Percentiles rank a stretch among this genome's conserved stretches.
Conservation (phyloP, 2,797 vertebrate species). For the Chaenodraco wilsoni region DNA sequence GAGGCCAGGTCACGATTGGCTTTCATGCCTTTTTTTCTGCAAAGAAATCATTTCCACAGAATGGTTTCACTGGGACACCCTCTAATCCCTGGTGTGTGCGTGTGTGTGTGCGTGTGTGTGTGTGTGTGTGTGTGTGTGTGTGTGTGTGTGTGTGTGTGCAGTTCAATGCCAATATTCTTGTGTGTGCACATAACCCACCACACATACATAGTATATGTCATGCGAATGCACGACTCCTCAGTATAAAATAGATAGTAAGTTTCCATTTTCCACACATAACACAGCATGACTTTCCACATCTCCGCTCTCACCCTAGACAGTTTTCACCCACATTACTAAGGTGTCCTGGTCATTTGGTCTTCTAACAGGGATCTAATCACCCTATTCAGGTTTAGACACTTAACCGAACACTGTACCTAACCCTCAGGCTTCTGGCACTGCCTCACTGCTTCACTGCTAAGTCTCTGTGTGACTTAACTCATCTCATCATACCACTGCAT, state of each 20-base stretch:
- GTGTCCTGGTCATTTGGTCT: slow-evolving; percentile 79
- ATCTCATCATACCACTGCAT: slow-evolving; percentile 30
- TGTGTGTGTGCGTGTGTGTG: slow-evolving; percentile 30
- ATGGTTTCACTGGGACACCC: slow-evolving; percentile 76
- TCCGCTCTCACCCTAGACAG: slow-evolving; percentile 68
- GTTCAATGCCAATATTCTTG: neutral
- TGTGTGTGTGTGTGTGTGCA: slow-evolving; percentile 36
- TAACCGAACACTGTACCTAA: slow-evolving; percentile 68
- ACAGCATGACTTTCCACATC: slow-evolving; percentile 69
- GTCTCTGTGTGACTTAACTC: slow-evolving; percentile 49
- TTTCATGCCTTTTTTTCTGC: slow-evolving; percentile 74
- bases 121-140: slow-evolving; percentile 22
- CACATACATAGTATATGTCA: neutral
- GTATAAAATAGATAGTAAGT: slow-evolving; percentile 70
- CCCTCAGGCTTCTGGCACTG: slow-evolving; percentile 46
- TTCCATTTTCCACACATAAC: slow-evolving; percentile 75
- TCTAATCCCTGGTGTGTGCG: slow-evolving; percentile 69
- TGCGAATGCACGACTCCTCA: slow-evolving; percentile 46
- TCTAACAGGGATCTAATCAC: slow-evolving; percentile 81
- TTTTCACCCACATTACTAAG: slow-evolving; percentile 76
- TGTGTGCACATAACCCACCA: neutral
- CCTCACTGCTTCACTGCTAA: slow-evolving; percentile 37
- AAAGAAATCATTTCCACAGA: slow-evolving; percentile 80
- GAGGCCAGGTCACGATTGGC: slow-evolving; percentile 76
- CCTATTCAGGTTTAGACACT: slow-evolving; percentile 78